Base-by-base conservation (phyloP, 2,797 vertebrate genomes). In the Takifugu ocellatus region DNA sequence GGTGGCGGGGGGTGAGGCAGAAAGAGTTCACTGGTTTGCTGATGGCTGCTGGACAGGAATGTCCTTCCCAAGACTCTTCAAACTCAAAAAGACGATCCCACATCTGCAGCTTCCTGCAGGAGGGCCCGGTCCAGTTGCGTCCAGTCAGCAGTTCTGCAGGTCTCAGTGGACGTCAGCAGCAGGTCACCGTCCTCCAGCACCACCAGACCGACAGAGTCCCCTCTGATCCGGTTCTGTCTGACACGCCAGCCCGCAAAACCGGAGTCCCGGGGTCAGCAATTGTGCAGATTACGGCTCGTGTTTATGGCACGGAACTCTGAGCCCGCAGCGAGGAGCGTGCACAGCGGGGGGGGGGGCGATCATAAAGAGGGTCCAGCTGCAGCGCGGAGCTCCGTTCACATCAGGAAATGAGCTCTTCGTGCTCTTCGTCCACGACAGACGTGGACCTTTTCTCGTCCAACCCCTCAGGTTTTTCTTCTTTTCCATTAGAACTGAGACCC, bases 11-110 rank as follows among this genome's bases (percentile, higher is more conserved):
- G 44, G 2, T 65, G 59, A 67, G 70, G 73, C 45, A 62, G 63
- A 70, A 62, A 51, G 54, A 54, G 65, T 45, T 48, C 11, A 46
- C 56, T 71, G 71, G 56, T 67, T 70, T 63, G 63, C 57, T 71
- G 61, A 63, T 66, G 69, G 67, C 61, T 72, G 56, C 54, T 66
- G 71, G 51, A 66, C 57, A 51, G 74, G 66, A 78, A 73, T 66
- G 66, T 54, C 61, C 59, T 75, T 65, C 54, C 69, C 58, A 56
- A 49, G 61, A 74, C 48, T 59, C 50, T 31, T 31, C 25, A 8
- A 8, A 14, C 25, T 26, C 9, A 29, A 25, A 55, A 49, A 29
- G 51, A 69, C 26, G 43, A 66, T 49, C 9, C 2, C 46, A 74
- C 54, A 62, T 72, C 62, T 77, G 61, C 64, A 66, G 55, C 51